Conservation (phyloP, 2,888 invertebrate genomes). For the Eupithecia tripunctaria region DNA sequence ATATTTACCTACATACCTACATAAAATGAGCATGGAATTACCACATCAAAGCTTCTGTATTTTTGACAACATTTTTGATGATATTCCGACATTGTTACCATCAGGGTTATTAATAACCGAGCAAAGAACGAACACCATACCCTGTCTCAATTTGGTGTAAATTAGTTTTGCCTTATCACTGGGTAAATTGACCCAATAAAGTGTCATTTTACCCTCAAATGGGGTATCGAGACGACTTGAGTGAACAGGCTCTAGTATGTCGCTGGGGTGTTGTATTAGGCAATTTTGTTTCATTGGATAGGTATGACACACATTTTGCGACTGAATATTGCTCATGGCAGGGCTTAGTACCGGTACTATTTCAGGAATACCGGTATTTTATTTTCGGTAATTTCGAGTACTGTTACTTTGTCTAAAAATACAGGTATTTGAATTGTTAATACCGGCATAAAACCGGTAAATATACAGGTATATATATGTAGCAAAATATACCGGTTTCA, state of each 20-base stretch:
- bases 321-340: not conserved
- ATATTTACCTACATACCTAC: too few relatives aligned
- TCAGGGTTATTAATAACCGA: not conserved
- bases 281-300: constrained; percentile 10
- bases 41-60: not conserved
- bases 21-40: too few relatives aligned
- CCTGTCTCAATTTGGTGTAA: constrained; percentile 15
- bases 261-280: not conserved
- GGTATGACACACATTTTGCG: constrained; percentile 1
- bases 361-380: too few relatives aligned
- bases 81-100: not conserved
- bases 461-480: too few relatives aligned
- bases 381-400: too few relatives aligned
- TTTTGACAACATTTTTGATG: not conserved
- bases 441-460: too few relatives aligned
- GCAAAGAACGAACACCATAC: not conserved
- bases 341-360: too few relatives aligned
- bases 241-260: not conserved
- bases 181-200: constrained; percentile 9
- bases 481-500: too few relatives aligned
- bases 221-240: constrained; percentile 6
- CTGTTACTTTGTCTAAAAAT: too few relatives aligned
- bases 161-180: constrained; percentile 22
- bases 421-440: too few relatives aligned
- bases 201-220: constrained; percentile 10